Percentiles rank a stretch among this genome's conserved stretches.
Conservation (phyloP, 2,113 vertebrate species). For the Paramormyrops kingsleyae region DNA sequence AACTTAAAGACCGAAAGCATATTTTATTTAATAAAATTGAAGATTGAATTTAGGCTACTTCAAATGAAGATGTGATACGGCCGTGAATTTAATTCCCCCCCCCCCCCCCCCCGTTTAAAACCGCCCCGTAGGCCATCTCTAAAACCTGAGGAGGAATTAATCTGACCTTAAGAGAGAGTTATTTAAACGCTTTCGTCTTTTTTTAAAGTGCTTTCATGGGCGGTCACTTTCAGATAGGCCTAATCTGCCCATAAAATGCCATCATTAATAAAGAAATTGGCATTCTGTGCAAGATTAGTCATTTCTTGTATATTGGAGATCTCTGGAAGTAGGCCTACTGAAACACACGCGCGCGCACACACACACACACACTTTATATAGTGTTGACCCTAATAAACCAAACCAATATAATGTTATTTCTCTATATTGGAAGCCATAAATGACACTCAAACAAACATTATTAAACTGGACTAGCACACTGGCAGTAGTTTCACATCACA, state of each 20-base stretch:
- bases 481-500: background rate
- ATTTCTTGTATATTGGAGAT: background rate
- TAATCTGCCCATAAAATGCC: background rate
- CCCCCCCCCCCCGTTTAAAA: background rate
- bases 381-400: background rate
- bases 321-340: background rate
- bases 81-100: background rate
- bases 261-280: background rate
- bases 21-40: background rate
- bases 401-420: background rate
- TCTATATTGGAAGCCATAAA: background rate
- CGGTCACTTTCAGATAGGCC: background rate
- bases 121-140: background rate
- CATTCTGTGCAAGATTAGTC: background rate
- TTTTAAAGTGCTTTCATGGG: background rate
- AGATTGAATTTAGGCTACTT: conserved; percentile 23
- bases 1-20: background rate
- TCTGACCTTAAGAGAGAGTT: background rate
- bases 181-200: background rate
- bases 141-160: background rate
- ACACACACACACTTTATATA: background rate
- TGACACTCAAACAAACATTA: background rate
- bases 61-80: conserved; percentile 37
- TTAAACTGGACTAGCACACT: background rate
- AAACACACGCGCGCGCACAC: too few relatives aligned